Evolutionary conservation across 2,888 invertebrate species (phyloP), one percentile per base, ranked within the genome.

Genomic region (Pristionchus arcanus): DNA sequence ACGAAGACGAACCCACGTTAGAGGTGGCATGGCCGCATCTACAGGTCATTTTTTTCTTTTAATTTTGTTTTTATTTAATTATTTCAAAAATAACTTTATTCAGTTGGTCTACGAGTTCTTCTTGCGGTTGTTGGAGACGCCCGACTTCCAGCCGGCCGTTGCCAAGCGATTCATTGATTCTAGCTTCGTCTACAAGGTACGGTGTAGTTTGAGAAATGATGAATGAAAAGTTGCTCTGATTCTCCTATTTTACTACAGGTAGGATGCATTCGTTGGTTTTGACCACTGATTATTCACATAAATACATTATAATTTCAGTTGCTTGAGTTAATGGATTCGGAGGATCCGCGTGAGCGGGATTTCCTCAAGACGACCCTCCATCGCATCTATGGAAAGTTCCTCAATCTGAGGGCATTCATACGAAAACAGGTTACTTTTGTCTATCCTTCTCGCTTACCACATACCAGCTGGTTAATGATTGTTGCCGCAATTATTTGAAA

Each of bases 281-380:
- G 25, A 2, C 25, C 11, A 2, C n/a, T 28, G 25, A 19, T 21
- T 21, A 49, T 16, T 49, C n/a, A 49, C 53, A 21, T 53, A 13
- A n/a, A 28, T 55, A 16, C 2, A 0, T 31, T 90, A 83, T 87
- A 91, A 90, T 96, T 96, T 93, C 96, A 99, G 97, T 97, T 99
- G 95, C 96, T 99, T 96, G 99, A 99, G 96, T 96, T 99, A 96
- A 99, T 99, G 96, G 99, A 99, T 96, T 98, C 98, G 94, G 99
- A 99, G 96, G 99, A 99, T 96, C 99, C 99, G 90, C 97, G 99
- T 94, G 99, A 99, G 96, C 97, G 99, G 95, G 99, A 99, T 96
- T 98, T 98, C 96, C 96, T 99, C 95, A 99, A 99, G 96, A 99
- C 99, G 95, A 98, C 98, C 95, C 97, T 99, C 95, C 99, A 99